phyloP scores from a whole-genome alignment of 2,113 vertebrate genomes.

The Isurus oxyrinchus region DNA sequence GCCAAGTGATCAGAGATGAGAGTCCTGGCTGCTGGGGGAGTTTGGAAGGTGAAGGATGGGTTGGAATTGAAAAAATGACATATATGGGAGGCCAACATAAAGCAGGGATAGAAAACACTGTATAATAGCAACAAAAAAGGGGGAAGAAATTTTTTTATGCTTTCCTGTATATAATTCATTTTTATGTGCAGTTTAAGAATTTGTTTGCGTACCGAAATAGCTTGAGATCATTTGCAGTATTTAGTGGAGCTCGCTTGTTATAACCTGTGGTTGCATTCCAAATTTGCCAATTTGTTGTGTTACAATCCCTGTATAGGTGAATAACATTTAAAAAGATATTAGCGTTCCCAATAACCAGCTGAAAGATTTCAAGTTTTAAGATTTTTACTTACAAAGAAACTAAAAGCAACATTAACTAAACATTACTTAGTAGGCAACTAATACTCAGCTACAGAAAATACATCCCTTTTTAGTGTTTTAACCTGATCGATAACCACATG shows the following conservation, averaged over 20 bases:
- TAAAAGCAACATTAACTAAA: too few relatives aligned
- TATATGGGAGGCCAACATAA: not conserved
- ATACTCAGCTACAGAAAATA: too few relatives aligned
- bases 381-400: too few relatives aligned
- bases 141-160: not conserved
- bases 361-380: too few relatives aligned
- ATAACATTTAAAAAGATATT: too few relatives aligned
- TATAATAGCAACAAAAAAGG: not conserved
- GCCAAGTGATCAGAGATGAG: not conserved
- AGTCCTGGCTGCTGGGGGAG: not conserved
- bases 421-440: too few relatives aligned
- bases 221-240: not conserved
- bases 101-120: not conserved
- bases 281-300: not conserved
- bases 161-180: not conserved
- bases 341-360: too few relatives aligned
- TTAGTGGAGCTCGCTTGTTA: not conserved
- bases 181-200: not conserved
- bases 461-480: too few relatives aligned
- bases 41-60: not conserved
- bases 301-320: too few relatives aligned
- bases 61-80: not conserved
- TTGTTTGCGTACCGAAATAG: not conserved
- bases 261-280: not conserved
- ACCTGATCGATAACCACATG: too few relatives aligned